Evolutionary conservation across 64 coral and sea anemone genomes (phyloP), one percentile per base, ranked within the genome.

Genomic region (Exaiptasia diaphana): DNA sequence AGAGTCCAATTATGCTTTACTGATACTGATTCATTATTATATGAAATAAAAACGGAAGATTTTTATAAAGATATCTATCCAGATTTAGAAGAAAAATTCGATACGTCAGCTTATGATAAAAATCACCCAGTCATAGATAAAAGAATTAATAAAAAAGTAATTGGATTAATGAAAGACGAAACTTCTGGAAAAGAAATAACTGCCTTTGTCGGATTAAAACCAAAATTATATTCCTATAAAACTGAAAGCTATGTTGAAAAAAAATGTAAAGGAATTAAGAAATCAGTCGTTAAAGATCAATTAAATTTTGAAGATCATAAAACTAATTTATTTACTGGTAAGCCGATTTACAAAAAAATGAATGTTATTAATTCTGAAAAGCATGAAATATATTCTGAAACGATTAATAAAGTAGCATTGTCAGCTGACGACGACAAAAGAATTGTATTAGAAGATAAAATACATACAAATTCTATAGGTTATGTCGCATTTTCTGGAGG

Each of bases 41-140:
- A 80, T 77, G 74, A 56, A 23, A 55, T 77, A 10, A n/a, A 61
- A 53, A 78, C 75, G 1, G 53, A 78, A 0, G 77, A 80, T 22
- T 80, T 80, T 33, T 80, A 64, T 60, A 44, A 42, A 10, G 77
- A 80, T 44, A 80, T 80, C 4, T 40, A 34, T 3, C 25, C 17
- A 6, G 77, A 80, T 80, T 15, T 80, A 0, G 30, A 49, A 28
- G 3, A 0, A 0, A 61, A 33, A 57, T 80, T 80, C 17, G 38
- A 80, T 29, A 80, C 77, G 0, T 41, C 17, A 5, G 34, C 62
- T 3, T 80, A 27, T 49, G n/a, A 54, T 27, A 26, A 31, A 38
- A 24, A 80, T 80, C 77, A 80, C 21, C 17, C 57, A 1, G 54
- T 54, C 0, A 80, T 80, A 1, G n/a, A 45, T 29, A 12, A 2